phyloP scores from a whole-genome alignment of 1,140 invertebrate species.

The Gryon sp. region DNA sequence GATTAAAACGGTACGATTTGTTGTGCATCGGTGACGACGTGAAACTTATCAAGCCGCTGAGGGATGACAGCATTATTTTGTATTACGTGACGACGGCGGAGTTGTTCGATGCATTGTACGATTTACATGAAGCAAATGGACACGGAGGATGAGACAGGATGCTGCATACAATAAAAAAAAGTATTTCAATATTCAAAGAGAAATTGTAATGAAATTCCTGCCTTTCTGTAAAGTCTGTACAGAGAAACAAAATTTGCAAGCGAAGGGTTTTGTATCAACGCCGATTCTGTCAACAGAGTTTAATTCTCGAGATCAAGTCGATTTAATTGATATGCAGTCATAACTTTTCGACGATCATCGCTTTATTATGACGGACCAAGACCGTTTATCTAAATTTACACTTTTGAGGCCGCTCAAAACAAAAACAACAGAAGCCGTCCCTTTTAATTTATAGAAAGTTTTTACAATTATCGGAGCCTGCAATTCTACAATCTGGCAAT shows the following conservation, averaged over 20 bases:
- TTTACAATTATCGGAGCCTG: conserved; percentile 65
- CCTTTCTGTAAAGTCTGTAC: conserved; percentile 7
- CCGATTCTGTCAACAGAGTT: conserved; percentile 56
- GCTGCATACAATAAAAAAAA: conserved; percentile 70
- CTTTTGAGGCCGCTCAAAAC: conserved; percentile 40
- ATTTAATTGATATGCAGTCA: conserved; percentile 54
- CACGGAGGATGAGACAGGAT: conserved; percentile 3
- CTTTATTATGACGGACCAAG: conserved; percentile 68
- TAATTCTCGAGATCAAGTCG: conserved; percentile 56
- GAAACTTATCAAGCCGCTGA: too few species aligned
- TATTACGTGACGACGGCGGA: not conserved
- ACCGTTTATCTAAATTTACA: conserved; percentile 67
- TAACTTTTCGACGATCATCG: conserved; percentile 58
- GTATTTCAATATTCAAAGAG: not conserved
- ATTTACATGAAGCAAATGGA: too few species aligned
- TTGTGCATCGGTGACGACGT: too few species aligned
- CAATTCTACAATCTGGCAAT: conserved; percentile 60
- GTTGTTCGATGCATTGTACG: too few species aligned
- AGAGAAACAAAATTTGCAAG: conserved; percentile 53
- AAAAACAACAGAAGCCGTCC: conserved; percentile 58
- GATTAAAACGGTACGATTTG: too few species aligned
- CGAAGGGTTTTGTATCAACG: conserved; percentile 65
- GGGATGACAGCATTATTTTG: too few species aligned
- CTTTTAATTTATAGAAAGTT: conserved; percentile 60
- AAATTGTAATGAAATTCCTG: not conserved